A percentile compares a stretch with the other conserved stretches of the same genome.
phyloP scores from a whole-genome alignment of 2,888 invertebrate genomes.

The Plagodis dolabraria region DNA sequence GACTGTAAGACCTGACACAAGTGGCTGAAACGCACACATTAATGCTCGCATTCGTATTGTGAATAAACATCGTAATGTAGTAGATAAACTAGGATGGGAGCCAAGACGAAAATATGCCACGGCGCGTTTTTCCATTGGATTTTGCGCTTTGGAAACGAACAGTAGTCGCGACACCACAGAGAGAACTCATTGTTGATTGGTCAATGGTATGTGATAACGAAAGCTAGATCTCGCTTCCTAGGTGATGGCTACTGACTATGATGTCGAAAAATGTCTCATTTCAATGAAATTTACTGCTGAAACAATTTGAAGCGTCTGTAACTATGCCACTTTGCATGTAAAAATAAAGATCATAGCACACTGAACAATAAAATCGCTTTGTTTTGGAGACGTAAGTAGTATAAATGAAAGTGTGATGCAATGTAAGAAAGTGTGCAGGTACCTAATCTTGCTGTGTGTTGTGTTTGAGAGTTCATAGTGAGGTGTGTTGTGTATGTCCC shows the following conservation, averaged over 20 bases:
- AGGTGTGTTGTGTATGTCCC: conserved; percentile 46
- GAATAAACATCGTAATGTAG: conserved; percentile 85
- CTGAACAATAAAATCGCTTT: conserved; percentile 34
- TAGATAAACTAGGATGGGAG: conserved; percentile 85
- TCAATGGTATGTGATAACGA: conserved; percentile 63
- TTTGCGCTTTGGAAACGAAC: conserved; percentile 80
- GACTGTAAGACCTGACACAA: conserved; percentile 52
- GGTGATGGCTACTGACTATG: conserved; percentile 8
- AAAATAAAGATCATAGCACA: conserved; percentile 46
- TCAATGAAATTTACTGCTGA: conserved; percentile 24
- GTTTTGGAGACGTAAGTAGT: conserved; percentile 17
- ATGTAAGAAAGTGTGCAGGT: conserved; percentile 51
- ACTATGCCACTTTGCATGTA: conserved; percentile 45
- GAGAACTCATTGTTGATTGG: conserved; percentile 68
- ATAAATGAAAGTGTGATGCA: conserved; percentile 38
- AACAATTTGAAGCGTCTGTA: conserved; percentile 30
- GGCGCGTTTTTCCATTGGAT: conserved; percentile 84
- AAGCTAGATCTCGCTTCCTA: conserved; percentile 39
- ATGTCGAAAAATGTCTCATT: conserved; percentile 18
- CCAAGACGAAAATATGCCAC: conserved; percentile 85
- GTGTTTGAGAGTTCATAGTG: conserved; percentile 52
- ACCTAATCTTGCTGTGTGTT: conserved; percentile 58
- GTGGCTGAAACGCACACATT: conserved; percentile 79
- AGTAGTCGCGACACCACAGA: conserved; percentile 64
- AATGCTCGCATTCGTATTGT: conserved; percentile 83